phyloP scores from a whole-genome alignment of 2,797 vertebrate species.

The Oreonectes daqikongensis region DNA sequence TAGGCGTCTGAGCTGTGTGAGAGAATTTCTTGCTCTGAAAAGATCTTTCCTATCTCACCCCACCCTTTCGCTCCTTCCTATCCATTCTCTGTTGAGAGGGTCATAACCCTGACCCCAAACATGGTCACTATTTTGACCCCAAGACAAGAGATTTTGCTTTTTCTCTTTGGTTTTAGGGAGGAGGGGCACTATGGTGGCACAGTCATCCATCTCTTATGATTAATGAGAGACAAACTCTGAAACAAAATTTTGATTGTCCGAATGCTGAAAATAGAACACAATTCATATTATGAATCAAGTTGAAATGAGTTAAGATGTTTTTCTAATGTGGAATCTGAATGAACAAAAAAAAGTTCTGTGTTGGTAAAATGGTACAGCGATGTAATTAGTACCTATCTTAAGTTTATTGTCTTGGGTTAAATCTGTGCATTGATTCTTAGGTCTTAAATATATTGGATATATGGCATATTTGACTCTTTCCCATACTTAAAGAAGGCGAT shows the following conservation, averaged over 20 bases:
- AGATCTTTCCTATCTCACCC: slow-evolving; percentile 37
- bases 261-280: no score
- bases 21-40: slow-evolving; percentile 48
- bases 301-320: no score
- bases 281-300: no score
- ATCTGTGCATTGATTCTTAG: no score
- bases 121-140: slow-evolving; percentile 44
- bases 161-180: slow-evolving; percentile 27
- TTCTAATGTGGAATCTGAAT: no score
- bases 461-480: no score
- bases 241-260: neutral
- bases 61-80: slow-evolving; percentile 53
- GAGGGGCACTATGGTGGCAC: slow-evolving; percentile 19
- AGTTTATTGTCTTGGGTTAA: no score
- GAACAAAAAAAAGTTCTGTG: no score
- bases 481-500: no score
- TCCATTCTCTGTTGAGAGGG: slow-evolving; percentile 40
- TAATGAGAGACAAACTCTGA: neutral
- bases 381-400: no score
- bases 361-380: no score
- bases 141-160: slow-evolving; percentile 47
- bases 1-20: slow-evolving; percentile 43
- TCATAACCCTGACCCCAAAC: slow-evolving; percentile 48
- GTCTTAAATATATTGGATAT: no score
- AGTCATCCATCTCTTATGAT: neutral